Percentiles rank a stretch among this genome's conserved stretches.
phyloP scores from a whole-genome alignment of 2,113 vertebrate genomes.

The Centropus unirufus region DNA sequence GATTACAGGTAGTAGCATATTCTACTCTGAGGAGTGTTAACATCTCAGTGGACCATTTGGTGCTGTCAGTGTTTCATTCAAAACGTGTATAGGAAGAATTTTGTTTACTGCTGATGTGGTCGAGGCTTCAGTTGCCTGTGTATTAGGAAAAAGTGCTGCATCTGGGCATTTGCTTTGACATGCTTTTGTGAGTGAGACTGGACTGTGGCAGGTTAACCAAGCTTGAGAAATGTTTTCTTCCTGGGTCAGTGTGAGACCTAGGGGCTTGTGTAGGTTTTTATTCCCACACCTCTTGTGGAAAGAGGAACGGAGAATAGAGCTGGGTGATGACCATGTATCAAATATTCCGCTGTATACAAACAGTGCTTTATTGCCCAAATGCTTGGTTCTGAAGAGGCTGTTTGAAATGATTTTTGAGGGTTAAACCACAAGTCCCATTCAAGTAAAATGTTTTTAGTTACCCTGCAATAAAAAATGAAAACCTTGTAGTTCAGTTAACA shows the following conservation, averaged over 20 bases:
- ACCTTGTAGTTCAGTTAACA: neutral
- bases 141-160: neutral
- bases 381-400: too few relatives aligned
- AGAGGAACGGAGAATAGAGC: neutral
- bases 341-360: neutral
- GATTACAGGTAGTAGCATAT: neutral
- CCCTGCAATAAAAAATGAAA: neutral
- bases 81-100: neutral
- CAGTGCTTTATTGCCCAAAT: neutral
- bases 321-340: neutral
- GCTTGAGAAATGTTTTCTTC: neutral
- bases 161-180: neutral
- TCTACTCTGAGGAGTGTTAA: neutral
- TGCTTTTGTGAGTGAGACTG: neutral
- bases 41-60: neutral
- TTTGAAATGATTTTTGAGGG: too few relatives aligned
- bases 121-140: neutral
- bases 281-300: neutral
- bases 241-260: neutral
- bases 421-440: neutral
- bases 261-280: neutral
- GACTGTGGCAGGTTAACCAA: neutral
- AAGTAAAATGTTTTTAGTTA: neutral
- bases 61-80: neutral
- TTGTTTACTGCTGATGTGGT: neutral